phyloP scores from a whole-genome alignment of 2,113 vertebrate genomes.

The Chloropsis hardwickii region DNA sequence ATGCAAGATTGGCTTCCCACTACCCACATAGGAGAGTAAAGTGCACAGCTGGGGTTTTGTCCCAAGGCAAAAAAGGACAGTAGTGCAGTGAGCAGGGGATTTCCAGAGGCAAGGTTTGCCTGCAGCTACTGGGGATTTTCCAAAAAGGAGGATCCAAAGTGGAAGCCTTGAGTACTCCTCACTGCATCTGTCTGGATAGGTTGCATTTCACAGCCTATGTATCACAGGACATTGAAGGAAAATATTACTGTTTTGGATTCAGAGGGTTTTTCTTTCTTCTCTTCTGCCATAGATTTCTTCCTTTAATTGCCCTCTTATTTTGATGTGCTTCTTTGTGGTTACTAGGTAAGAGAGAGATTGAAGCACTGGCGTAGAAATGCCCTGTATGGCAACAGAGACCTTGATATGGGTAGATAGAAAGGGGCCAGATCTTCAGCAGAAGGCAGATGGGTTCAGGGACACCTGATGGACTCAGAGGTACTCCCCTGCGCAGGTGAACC shows the following conservation, averaged over 20 bases:
- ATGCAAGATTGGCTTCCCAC: neutral
- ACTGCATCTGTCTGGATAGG: neutral
- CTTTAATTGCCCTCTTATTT: neutral
- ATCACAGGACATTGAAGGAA: neutral
- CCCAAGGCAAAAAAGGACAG: neutral
- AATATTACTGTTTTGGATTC: neutral
- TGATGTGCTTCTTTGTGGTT: neutral
- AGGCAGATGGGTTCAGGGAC: neutral
- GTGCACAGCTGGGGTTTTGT: neutral
- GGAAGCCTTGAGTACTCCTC: neutral
- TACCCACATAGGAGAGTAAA: neutral
- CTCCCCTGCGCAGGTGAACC: neutral
- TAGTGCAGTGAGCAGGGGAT: neutral
- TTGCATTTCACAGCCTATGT: rapidly evolving
- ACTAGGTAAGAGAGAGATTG: neutral
- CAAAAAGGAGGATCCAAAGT: neutral
- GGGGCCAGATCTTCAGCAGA: neutral
- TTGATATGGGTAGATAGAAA: neutral
- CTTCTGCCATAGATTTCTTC: neutral
- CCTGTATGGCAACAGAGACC: neutral
- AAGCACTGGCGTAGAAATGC: neutral
- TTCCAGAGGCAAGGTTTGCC: neutral
- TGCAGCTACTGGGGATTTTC: conserved; percentile 4
- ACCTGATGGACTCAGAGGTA: neutral
- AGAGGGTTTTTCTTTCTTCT: neutral